Evolutionary conservation across 2,113 vertebrate species (phyloP).

Genomic region (Xenus cinereus): DNA sequence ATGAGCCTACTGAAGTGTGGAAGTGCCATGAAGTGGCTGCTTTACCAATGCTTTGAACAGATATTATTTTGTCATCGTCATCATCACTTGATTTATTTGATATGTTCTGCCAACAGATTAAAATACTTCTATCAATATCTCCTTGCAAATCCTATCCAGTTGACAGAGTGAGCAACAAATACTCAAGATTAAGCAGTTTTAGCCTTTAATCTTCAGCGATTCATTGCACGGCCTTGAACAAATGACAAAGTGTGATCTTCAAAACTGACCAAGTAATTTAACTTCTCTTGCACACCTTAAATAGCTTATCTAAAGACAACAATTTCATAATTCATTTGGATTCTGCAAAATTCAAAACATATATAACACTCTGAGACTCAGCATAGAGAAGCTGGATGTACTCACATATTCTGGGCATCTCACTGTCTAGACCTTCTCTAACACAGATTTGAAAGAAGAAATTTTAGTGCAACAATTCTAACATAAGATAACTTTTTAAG

Average conservation of each 20-base stretch:
- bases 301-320: not conserved
- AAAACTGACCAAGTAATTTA: not conserved
- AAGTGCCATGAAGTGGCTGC: not conserved
- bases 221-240: not conserved
- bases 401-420: not conserved
- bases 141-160: not conserved
- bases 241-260: not conserved
- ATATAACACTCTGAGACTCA: not conserved
- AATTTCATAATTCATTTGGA: not conserved
- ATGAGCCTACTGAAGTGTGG: not conserved
- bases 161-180: not conserved
- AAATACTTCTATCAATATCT: not conserved
- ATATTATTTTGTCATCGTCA: not conserved
- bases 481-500: not conserved
- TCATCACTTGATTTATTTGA: not conserved
- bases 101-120: constrained; percentile 6
- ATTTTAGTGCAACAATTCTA: not conserved
- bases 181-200: not conserved
- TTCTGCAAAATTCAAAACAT: not conserved
- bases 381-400: not conserved
- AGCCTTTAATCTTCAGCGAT: not conserved
- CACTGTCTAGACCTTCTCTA: not conserved
- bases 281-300: not conserved
- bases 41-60: constrained; percentile 8
- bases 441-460: not conserved